Percentiles rank a stretch among this genome's conserved stretches.
These are phyloP conservation scores for Potamarius usumacintae DNA, from an alignment of 2,113 vertebrate genomes.

Conservation along the genomic window DNA sequence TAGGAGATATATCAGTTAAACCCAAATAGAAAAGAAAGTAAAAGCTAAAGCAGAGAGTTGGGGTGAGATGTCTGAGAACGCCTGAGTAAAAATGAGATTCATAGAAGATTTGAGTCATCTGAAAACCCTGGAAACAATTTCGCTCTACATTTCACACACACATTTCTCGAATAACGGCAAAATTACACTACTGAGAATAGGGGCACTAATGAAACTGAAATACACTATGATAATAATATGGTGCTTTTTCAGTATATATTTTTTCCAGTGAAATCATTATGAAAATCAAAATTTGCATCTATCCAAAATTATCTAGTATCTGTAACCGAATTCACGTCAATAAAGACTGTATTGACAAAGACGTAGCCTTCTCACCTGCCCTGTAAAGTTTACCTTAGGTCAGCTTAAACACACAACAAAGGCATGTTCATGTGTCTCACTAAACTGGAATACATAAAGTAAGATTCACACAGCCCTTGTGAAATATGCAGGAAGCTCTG, in stretches of 20 bases:
- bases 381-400: background rate
- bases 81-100: slow-evolving; percentile 11
- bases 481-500: slow-evolving; percentile 30
- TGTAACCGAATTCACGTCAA: background rate
- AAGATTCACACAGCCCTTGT: slow-evolving; percentile 11
- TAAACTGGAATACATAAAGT: background rate
- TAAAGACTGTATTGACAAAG: background rate
- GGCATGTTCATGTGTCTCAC: background rate
- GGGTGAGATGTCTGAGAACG: background rate
- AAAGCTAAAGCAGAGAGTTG: background rate
- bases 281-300: background rate
- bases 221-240: background rate
- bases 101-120: slow-evolving; percentile 8
- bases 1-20: background rate
- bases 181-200: background rate
- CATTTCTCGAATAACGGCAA: background rate
- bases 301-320: background rate
- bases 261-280: too few species aligned
- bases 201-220: background rate
- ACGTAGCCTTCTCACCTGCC: background rate
- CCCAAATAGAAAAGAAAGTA: background rate
- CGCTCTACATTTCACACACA: background rate
- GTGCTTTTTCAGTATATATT: background rate
- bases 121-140: slow-evolving; percentile 22
- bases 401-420: background rate